Evolutionary conservation across 2,113 vertebrate genomes (phyloP), one percentile per base, ranked within the genome.

Genomic region (Opisthocomus hoazin): DNA sequence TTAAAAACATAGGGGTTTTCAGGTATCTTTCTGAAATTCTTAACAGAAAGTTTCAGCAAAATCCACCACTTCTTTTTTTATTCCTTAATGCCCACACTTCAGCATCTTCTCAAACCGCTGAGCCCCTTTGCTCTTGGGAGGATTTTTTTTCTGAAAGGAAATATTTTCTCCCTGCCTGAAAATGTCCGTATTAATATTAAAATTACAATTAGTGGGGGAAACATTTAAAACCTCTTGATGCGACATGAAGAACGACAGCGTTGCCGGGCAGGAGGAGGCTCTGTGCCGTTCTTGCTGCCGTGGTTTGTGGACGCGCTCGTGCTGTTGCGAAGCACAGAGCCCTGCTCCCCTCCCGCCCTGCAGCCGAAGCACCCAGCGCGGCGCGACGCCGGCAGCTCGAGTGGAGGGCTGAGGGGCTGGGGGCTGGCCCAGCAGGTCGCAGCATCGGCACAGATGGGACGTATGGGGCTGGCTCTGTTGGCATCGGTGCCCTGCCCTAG

Each of bases 381-480:
- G 11, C 22, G 56, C 65, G 48, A 12, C 4, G 6, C 58, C 4
- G 0, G 29, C 70, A n/a, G 70, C 65, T 92, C 41, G 32, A 24
- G 77, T 9, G 46, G 34, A 70, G 37, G 39, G 23, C 57, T 88
- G 66, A 57, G 63, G 45, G 39, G 30, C 53, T 12, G 19, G 53
- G 30, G 36, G 23, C 71, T 88, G 70, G 32, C 70, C 1, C 2
- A 66, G 29, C 51, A 58, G 41, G 32, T 79, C 74, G 23, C 50
- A n/a, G 73, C 60, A 26, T 39, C 0, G 0, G 21, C 53, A 24
- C 0, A 0, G 14, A 14, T 2, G 0, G 60, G 65, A 56, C 21
- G 84, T 39, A 26, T 7, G 2, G 53, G 39, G 30, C 71, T 58
- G 84, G 57, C 56, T 68, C 32, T 80, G 64, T 32, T 1, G 0